A percentile compares a stretch with the other conserved stretches of the same genome.
These are phyloP conservation scores for Cotesia congregata DNA, from an alignment of 2,888 invertebrate species.

Conservation along the genomic window DNA sequence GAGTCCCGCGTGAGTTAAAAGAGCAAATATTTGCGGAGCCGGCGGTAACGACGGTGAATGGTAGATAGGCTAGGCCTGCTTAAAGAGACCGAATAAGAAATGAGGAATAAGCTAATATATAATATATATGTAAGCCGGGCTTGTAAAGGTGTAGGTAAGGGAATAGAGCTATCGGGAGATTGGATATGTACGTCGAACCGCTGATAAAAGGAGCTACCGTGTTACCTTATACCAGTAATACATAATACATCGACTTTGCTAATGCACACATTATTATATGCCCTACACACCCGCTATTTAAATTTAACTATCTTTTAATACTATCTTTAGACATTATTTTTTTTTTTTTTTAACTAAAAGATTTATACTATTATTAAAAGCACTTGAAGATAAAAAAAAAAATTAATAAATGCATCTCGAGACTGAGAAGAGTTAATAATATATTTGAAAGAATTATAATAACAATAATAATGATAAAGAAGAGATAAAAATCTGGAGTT, in stretches of 20 bases:
- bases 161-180: background rate
- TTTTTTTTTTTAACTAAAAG: no score
- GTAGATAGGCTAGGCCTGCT: background rate
- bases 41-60: background rate
- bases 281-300: background rate
- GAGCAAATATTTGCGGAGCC: background rate
- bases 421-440: background rate
- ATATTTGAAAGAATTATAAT: background rate
- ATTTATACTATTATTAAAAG: no score
- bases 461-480: no score
- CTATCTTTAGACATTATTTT: no score
- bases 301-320: background rate
- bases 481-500: background rate
- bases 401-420: background rate
- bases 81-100: background rate
- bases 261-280: background rate
- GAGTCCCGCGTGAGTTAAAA: background rate
- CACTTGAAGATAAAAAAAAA: no score
- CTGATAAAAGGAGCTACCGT: background rate
- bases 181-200: background rate
- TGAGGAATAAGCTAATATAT: background rate
- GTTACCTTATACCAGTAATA: background rate
- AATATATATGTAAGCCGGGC: background rate
- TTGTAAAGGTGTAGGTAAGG: background rate
- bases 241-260: constrained; percentile 1